phyloP scores from a whole-genome alignment of 2,113 vertebrate species.

The Hipposideros armiger region DNA sequence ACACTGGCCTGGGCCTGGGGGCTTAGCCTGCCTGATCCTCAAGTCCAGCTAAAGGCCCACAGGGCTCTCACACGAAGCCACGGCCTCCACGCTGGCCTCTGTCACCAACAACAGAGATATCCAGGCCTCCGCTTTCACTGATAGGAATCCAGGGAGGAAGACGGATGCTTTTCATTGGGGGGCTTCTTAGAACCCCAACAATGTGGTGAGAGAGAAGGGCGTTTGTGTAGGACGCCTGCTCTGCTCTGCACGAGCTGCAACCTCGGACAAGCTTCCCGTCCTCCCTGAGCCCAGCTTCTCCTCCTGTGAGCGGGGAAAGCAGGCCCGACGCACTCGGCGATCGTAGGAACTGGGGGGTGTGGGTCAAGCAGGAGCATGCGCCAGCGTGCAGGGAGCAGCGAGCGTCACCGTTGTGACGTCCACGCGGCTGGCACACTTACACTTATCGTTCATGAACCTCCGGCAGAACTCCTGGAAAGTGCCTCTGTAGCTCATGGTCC shows the following conservation, averaged over 20 bases:
- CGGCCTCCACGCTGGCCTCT: rapidly evolving
- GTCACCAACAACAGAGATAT: rapidly evolving
- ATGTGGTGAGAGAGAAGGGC: rapidly evolving
- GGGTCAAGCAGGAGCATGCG: rapidly evolving
- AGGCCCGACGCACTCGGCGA: rapidly evolving
- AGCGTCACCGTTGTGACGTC: rapidly evolving
- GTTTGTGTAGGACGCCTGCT: rapidly evolving
- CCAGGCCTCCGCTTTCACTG: neutral
- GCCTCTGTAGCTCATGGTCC: slow-evolving; percentile 99
- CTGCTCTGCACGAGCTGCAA: rapidly evolving
- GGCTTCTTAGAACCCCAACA: neutral
- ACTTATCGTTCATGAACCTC: slow-evolving; percentile 97
- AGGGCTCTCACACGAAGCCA: rapidly evolving
- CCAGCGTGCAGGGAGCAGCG: rapidly evolving
- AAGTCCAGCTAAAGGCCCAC: neutral
- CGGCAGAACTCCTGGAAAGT: slow-evolving; percentile 99
- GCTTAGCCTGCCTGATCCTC: neutral
- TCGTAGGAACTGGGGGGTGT: rapidly evolving
- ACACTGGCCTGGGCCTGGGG: neutral
- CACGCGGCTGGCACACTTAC: slow-evolving; percentile 85
- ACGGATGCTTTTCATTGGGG: neutral
- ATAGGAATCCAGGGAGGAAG: neutral
- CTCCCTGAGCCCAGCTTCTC: rapidly evolving
- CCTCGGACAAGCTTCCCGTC: rapidly evolving
- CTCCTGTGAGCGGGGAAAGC: rapidly evolving